phyloP scores from a whole-genome alignment of 2,113 vertebrate genomes.

The Sturnus vulgaris region DNA sequence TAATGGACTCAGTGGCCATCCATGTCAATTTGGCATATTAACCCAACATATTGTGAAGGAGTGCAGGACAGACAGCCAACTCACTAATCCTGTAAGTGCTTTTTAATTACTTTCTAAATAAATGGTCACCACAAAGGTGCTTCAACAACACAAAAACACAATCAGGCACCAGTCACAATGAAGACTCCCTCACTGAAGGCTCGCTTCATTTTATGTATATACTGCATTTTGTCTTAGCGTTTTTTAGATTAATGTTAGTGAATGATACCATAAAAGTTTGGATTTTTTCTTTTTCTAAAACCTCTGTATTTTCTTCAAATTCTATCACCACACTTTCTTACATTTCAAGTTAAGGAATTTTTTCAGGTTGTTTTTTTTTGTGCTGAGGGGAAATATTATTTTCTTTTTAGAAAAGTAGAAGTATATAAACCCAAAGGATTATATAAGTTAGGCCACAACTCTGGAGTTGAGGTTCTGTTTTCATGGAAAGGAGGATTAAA shows the following conservation, averaged over 20 bases:
- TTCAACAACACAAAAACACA: neutral
- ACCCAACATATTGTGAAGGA: neutral
- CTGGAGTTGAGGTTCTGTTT: neutral
- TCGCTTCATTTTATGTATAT: neutral
- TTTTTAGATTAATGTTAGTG: neutral
- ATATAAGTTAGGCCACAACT: neutral
- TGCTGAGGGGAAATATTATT: neutral
- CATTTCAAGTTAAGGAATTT: neutral
- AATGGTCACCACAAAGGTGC: neutral
- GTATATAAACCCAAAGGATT: neutral
- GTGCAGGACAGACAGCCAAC: neutral
- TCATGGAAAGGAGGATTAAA: neutral
- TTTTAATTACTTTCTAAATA: conserved; percentile 3
- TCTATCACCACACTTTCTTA: neutral
- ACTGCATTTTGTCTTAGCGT: neutral
- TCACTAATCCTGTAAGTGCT: neutral
- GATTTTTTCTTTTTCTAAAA: neutral
- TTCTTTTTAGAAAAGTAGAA: neutral
- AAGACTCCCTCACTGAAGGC: neutral
- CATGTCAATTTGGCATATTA: neutral
- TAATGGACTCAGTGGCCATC: neutral
- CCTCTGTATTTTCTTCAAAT: neutral
- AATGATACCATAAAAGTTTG: neutral
- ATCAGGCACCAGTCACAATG: neutral
- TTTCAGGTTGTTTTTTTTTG: neutral